Base-by-base conservation (phyloP, 2,888 invertebrate genomes). In the Pollenia griseotomentosa region DNA sequence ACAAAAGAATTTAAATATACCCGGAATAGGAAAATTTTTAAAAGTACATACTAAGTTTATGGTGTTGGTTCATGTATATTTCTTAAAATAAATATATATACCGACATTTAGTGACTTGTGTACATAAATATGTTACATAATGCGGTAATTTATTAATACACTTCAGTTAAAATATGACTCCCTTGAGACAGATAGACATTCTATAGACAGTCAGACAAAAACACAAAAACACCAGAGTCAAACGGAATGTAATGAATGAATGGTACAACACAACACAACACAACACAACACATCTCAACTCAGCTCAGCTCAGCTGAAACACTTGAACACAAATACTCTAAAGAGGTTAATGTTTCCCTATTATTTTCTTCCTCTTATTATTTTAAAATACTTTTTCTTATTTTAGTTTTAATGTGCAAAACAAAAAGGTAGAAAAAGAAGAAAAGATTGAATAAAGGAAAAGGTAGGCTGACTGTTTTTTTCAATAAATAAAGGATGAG, bases 111-210 rank as follows among this genome's bases (percentile, higher is more conserved):
- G 81, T 78, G 81, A 74, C 68, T 84, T 74, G 70, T 80, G 65
- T 74, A 65, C 82, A 78, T 82, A 87, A 82, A 87, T 70, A 84
- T 87, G 68, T 78, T 82, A 82, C 57, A 77, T 84, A 87, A 87
- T 87, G 87, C 84, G 87, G 87, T 87, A 87, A 87, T 87, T 87
- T 87, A 87, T 87, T 87, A 87, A 87, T 82, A 87, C 78, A 84
- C 74, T 83, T 70, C 71, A 82, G 81, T 78, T 84, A 87, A 87
- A 87, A 87, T 87, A 87, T 78, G 84, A 84, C 77, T 84, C 87
- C 87, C 87, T 57, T 57, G 87, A 84, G 84, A 87, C 84, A 81
- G 51, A 78, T 82, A 87, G 81, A 84, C 84, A 70, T 87, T 57
- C 70, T 61, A 77, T 61, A 77, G 71, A 78, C 86, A 74, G 51